Evolutionary conservation across 1,140 invertebrate species (phyloP).

Genomic region (Palaemon carinicauda): DNA sequence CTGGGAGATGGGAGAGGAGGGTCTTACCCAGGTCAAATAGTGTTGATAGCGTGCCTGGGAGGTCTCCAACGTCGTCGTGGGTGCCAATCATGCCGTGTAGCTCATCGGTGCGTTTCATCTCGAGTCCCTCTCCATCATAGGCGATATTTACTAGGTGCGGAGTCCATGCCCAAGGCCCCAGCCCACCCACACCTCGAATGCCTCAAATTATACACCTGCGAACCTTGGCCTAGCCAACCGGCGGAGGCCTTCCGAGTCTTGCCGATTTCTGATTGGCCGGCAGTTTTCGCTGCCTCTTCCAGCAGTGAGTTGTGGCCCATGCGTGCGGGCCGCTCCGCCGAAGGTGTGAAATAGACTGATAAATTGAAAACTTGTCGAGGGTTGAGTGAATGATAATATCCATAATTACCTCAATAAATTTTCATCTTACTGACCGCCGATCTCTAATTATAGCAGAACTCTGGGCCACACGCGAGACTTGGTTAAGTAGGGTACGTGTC

Average conservation of each 20-base stretch:
- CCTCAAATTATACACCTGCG: constrained; percentile 38
- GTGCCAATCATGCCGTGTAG: constrained; percentile 30
- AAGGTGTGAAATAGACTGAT: constrained; percentile 53
- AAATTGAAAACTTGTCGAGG: constrained; percentile 56
- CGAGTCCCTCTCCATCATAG: constrained; percentile 14
- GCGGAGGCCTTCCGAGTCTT: not conserved
- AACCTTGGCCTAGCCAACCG: not conserved
- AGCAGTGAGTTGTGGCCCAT: not conserved
- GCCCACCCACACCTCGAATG: constrained; percentile 24
- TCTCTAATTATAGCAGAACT: constrained; percentile 43
- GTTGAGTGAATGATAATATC: constrained; percentile 55
- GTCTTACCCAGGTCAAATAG: too few relatives aligned
- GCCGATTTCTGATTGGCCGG: constrained; percentile 28
- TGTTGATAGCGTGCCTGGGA: not conserved
- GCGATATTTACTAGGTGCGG: constrained; percentile 49
- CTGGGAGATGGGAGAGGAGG: not conserved
- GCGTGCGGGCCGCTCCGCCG: constrained; percentile 25
- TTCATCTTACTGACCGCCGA: constrained; percentile 50
- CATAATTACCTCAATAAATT: constrained; percentile 52
- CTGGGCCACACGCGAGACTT: constrained; percentile 32
- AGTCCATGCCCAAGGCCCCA: constrained; percentile 18
- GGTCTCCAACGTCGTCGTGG: not conserved
- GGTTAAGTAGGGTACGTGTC: constrained; percentile 44
- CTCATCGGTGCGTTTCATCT: constrained; percentile 33
- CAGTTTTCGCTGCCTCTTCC: not conserved